Evolutionary conservation across 2,888 invertebrate genomes (phyloP).

Genomic region (Dasysyrphus tricinctus): DNA sequence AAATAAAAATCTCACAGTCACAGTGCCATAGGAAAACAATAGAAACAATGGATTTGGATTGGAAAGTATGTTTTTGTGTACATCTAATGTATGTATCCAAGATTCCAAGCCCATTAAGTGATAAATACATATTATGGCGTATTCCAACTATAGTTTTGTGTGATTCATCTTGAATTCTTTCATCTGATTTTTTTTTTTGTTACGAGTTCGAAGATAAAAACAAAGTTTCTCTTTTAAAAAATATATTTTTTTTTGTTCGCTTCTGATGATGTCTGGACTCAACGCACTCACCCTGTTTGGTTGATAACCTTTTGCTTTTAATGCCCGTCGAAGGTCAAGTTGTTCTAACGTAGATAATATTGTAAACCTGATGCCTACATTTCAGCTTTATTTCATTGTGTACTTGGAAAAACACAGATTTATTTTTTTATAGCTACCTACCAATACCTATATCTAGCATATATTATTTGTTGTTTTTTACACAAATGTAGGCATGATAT

Average conservation of each 20-base stretch:
- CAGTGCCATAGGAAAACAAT: conserved; percentile 54
- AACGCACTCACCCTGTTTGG: conserved; percentile 37
- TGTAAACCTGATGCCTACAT: conserved; percentile 10
- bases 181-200: conserved; percentile 11
- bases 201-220: conserved; percentile 18
- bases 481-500: no score
- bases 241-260: background rate
- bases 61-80: conserved; percentile 45
- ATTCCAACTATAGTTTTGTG: conserved; percentile 6
- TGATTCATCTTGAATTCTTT: conserved; percentile 62
- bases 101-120: conserved; percentile 26
- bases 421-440: background rate
- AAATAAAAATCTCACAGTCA: conserved; percentile 30
- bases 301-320: conserved; percentile 68
- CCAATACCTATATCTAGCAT: background rate
- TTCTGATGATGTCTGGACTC: background rate
- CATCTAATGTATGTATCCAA: background rate
- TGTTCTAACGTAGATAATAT: conserved; percentile 16
- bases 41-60: conserved; percentile 66
- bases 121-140: background rate
- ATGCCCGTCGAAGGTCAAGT: conserved; percentile 54
- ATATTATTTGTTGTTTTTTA: no score
- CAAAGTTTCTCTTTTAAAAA: conserved; percentile 27
- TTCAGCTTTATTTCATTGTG: background rate
- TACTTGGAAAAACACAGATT: conserved; percentile 1